These are phyloP conservation scores for Apostichopus japonicus DNA, from an alignment of 35 echinoderm and acorn worm genomes.

Conservation along the genomic window DNA sequence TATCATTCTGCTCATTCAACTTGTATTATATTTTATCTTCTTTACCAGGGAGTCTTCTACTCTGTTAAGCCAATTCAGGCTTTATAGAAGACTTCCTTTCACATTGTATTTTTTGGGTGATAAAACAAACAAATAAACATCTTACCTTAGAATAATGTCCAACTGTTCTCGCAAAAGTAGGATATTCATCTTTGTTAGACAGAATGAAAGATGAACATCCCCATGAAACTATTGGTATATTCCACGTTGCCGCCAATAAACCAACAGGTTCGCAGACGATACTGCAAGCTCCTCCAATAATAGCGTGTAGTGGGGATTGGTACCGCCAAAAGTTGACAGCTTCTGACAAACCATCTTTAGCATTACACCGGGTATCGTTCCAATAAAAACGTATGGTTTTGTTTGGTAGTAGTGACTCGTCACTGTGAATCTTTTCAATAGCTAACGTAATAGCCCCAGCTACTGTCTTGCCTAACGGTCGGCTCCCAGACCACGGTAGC, in stretches of 20 bases:
- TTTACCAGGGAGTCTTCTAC: no score
- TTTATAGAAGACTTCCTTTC: no score
- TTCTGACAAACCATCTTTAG: slow-evolving; percentile 51
- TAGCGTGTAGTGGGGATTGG: slow-evolving; percentile 35
- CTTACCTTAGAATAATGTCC: slow-evolving; percentile 64
- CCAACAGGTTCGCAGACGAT: slow-evolving; percentile 77
- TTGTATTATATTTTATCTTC: no score
- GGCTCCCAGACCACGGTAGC: slow-evolving; percentile 65
- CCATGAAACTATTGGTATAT: slow-evolving; percentile 80
- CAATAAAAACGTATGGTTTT: slow-evolving; percentile 53
- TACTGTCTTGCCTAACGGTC: slow-evolving; percentile 54
- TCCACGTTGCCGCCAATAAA: slow-evolving; percentile 61
- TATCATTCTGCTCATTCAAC: no score
- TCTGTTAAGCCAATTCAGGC: no score
- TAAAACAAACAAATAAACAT: neutral
- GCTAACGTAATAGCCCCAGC: slow-evolving; percentile 65
- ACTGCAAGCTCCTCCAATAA: slow-evolving; percentile 79
- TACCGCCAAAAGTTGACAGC: slow-evolving; percentile 60
- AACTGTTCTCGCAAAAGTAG: slow-evolving; percentile 75
- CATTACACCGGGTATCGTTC: slow-evolving; percentile 79
- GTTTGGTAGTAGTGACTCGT: slow-evolving; percentile 45
- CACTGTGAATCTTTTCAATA: slow-evolving; percentile 63
- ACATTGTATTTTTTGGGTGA: no score
- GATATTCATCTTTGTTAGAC: slow-evolving; percentile 66
- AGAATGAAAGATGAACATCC: slow-evolving; percentile 51